A percentile compares a stretch with the other conserved stretches of the same genome.
phyloP scores from a whole-genome alignment of 1,140 invertebrate genomes.

The Rhagoletis zephyria region DNA sequence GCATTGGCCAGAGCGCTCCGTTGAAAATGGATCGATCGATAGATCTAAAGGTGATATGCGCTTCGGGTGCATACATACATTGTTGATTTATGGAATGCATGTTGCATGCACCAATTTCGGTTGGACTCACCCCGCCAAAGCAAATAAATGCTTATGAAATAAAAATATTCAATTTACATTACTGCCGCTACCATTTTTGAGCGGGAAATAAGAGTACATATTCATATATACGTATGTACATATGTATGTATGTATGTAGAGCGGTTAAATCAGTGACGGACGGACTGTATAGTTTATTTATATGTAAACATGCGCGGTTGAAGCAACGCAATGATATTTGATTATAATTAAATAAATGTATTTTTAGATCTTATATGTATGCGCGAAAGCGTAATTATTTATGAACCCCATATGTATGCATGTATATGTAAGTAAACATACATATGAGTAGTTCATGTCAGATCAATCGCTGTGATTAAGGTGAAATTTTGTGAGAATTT shows the following conservation, averaged over 20 bases:
- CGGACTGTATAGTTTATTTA: too few species aligned
- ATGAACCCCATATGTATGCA: background rate
- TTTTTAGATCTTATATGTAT: background rate
- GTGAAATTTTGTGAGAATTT: slow-evolving; percentile 2
- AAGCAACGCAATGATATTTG: too few species aligned
- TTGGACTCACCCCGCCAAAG: background rate
- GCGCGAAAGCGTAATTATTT: background rate
- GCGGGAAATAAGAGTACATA: background rate
- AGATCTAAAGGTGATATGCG: background rate
- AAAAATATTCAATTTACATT: slow-evolving; percentile 13
- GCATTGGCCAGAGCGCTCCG: background rate
- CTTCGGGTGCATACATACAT: background rate
- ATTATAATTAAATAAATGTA: too few species aligned
- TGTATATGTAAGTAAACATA: too few species aligned
- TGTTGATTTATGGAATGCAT: slow-evolving; percentile 39
- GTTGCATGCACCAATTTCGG: slow-evolving; percentile 31
- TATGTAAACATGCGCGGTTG: too few species aligned
- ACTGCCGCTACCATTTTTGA: background rate
- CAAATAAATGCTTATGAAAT: slow-evolving; percentile 6
- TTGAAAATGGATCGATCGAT: background rate
- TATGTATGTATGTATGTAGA: too few species aligned
- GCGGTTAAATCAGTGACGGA: too few species aligned
- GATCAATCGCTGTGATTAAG: slow-evolving; percentile 14
- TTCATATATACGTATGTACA: too few species aligned
- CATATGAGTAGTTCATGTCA: background rate